Evolutionary conservation across 2,113 vertebrate genomes (phyloP), one percentile per base, ranked within the genome.

Genomic region (Synchiropus splendidus): DNA sequence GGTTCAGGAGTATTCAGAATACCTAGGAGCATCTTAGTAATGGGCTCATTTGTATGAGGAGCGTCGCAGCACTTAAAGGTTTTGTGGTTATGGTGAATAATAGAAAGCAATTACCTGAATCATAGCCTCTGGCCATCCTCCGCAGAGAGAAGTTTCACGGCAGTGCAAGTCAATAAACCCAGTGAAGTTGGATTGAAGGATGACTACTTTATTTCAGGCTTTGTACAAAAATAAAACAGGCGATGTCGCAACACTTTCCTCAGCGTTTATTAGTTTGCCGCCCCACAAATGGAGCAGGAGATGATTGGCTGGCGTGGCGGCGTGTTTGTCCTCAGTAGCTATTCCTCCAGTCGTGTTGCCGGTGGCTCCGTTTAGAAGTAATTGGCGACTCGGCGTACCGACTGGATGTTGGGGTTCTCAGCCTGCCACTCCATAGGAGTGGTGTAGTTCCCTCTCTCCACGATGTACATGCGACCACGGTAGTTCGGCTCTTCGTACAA

Each of bases 401-500:
- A 96, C 79, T 95, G 90, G 78, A 93, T 75, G 5, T 78, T 88
- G 2, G 88, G 77, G 0, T 82, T 89, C 67, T 87, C 88, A 0
- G 86, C 87, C 71, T 90, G 89, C 93, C 90, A 94, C 31, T 81
- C 84, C 0, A 59, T 78, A 66, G 82, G 87, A 74, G 44, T 83
- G 77, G 78, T 71, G 81, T 88, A 94, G 63, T 86, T 84, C 0
- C 89, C 90, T 12, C 89, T 77, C 74, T 95, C 92, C 69, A 94
- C 87, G 27, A 96, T 63, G 38, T 90, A 93, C 92, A 93, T 92
- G 41, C 85, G 89, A 27, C 92, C 90, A 1, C 79, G 85, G 75
- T 91, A 96, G 80, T 87, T 94, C 16, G 92, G 90, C 76, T 97
- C 92, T 62, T 94, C 89, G 0, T 94, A 90, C 67, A 96, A 63